Base-by-base conservation (phyloP, 2,797 vertebrate genomes). In the Sebastes baramenuke region DNA sequence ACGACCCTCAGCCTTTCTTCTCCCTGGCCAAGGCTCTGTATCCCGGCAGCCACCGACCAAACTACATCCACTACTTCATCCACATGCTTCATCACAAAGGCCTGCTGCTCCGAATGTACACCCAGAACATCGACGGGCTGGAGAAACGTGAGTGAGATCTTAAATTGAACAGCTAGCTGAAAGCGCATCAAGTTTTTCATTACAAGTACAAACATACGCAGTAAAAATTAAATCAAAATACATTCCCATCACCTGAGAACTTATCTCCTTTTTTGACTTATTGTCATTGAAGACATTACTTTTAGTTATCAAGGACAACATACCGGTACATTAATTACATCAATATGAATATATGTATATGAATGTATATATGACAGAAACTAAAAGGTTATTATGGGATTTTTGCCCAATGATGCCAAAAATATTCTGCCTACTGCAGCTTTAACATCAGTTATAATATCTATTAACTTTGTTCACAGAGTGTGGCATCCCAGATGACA, bases 91-190 rank as follows among this genome's bases (percentile, higher is more conserved):
- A 97, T 80, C 95, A 95, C 82, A 96, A 96, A 89, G 95, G 95
- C 18, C 88, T 97, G 79, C 89, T 97, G 81, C 95, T 97, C 4
- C 90, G 96, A 24, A 87, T 96, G 89, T 97, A 97, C 90, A 97
- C 95, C 0, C 96, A 97, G 91, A 97, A 97, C 93, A 96, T 97
- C 6, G 96, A 97, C 4, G 96, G 97, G 5, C 90, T 97, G 71
- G 96, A 97, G 87, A 96, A 95, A 85, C 13, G 96, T 96, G 83
- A 91, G 95, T 70, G 55, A 72, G 3, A 60, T 10, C 42, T 36
- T 14, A 8, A 36, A 30, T 12, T 3, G 8, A 67, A 62, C 12
- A 12, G 6, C 22, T 22, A 9, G 18, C 20, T 66, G 20, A 49
- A 60, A 38, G 24, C 25, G 27, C 58, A 5, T 56, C 18, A 25